Base-by-base conservation (phyloP, 2,797 vertebrate genomes). In the Danio choprae region DNA sequence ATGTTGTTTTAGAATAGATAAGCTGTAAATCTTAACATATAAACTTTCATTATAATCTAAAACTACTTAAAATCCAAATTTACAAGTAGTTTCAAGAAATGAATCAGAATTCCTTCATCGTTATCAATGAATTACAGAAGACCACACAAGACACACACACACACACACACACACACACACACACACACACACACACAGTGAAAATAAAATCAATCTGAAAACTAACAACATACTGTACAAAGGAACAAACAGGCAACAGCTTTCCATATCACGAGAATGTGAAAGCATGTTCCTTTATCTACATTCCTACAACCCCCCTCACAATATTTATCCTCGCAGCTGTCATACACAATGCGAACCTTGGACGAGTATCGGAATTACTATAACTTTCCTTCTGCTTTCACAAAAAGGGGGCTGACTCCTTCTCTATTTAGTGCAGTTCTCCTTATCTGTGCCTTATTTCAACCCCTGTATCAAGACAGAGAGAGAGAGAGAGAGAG, bases 401-500 rank as follows among this genome's bases (percentile, higher is more conserved):
- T 80, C 79, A 90, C 83, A 89, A 84, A 89, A 86, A 90, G 88
- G 82, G 40, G 90, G 84, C 87, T 90, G 88, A 86, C 88, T 77
- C 50, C 87, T 79, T 86, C 89, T 88, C 88, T 90, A 89, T 81
- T 83, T 70, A 73, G 64, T 69, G 85, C 89, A 90, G 89, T 87
- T 89, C 84, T 84, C 84, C 92, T 94, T 94, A 94, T 94, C 93
- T 91, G 88, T 84, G 29, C 88, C 88, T 89, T 91, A 89, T 91
- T 94, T 93, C 91, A 91, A 89, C 87, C 89, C 88, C 80, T 90
- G 85, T 86, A 59, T 46, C 64, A 29, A 65, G 62, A 56, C 11
- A 69, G 60, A 80, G 63, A 53, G 43, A 72, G 74, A 67, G 55
- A 63, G 65, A 75, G 81, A 67, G 70, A 63, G 56, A 74, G 74